Conservation (phyloP, 2,797 vertebrate species). For the Eptatretus atami region DNA sequence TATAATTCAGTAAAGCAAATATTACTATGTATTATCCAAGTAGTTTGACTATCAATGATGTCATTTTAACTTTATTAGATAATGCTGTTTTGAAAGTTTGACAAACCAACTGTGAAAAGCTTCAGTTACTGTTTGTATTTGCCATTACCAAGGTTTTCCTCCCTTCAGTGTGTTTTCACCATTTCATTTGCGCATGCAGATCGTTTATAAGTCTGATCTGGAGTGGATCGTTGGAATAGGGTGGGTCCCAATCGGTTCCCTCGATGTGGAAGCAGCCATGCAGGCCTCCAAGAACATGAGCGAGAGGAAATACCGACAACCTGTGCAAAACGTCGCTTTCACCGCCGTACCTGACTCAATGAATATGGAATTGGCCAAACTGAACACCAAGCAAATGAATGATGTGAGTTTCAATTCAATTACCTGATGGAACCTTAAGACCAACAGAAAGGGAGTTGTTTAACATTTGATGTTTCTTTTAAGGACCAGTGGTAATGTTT, state of each 20-base stretch:
- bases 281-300: constrained; percentile 34
- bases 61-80: too few relatives aligned
- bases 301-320: constrained; percentile 10
- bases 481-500: too few relatives aligned
- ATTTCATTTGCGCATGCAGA: constrained; percentile 17
- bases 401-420: background rate
- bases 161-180: too few relatives aligned
- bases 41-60: too few relatives aligned
- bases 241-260: constrained; percentile 63
- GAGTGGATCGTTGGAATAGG: constrained; percentile 35
- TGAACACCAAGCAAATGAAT: background rate
- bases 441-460: too few relatives aligned
- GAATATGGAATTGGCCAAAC: background rate
- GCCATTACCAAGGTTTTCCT: too few relatives aligned
- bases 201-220: constrained; percentile 61
- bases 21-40: too few relatives aligned
- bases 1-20: too few relatives aligned
- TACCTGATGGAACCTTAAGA: background rate
- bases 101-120: too few relatives aligned
- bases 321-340: background rate
- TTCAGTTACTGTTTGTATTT: too few relatives aligned
- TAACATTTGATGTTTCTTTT: too few relatives aligned
- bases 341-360: background rate
- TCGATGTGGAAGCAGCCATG: constrained; percentile 62
- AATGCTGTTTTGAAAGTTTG: too few relatives aligned